Percentiles rank a stretch among this genome's conserved stretches.
phyloP scores from a whole-genome alignment of 2,797 vertebrate genomes.

The Erpetoichthys calabaricus region DNA sequence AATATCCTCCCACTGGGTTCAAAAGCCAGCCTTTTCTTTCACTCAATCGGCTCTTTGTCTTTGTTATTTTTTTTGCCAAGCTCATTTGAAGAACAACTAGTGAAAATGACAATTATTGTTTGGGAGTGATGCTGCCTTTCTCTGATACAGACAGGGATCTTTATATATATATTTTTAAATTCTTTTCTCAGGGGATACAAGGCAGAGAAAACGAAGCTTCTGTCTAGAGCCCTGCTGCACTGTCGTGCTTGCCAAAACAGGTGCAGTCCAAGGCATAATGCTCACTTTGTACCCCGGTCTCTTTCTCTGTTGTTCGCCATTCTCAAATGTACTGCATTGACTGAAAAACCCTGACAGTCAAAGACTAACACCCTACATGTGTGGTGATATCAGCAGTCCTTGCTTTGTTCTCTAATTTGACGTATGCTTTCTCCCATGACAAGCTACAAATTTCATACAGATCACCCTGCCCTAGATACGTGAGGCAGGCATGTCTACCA shows the following conservation, averaged over 20 bases:
- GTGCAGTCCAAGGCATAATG: slow-evolving; percentile 51
- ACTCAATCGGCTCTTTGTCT: slow-evolving; percentile 25
- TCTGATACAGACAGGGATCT: too few relatives aligned
- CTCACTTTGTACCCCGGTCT: slow-evolving; percentile 46
- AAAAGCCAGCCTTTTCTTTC: slow-evolving; percentile 19
- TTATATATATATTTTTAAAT: too few relatives aligned
- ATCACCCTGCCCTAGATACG: too few relatives aligned
- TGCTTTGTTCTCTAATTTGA: slow-evolving; percentile 21
- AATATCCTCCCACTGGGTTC: slow-evolving; percentile 22
- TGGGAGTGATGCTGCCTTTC: slow-evolving; percentile 46
- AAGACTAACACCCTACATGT: slow-evolving; percentile 23
- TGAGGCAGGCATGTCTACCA: too few relatives aligned
- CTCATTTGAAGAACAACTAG: slow-evolving; percentile 26
- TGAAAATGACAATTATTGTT: slow-evolving; percentile 34
- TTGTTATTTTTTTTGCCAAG: slow-evolving; percentile 12
- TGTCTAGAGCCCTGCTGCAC: slow-evolving; percentile 15
- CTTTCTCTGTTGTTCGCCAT: slow-evolving; percentile 14
- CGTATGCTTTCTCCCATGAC: slow-evolving; percentile 22
- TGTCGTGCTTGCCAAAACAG: slow-evolving; percentile 37
- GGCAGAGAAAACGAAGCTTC: too few relatives aligned
- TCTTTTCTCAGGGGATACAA: too few relatives aligned
- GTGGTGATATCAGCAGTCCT: slow-evolving; percentile 33
- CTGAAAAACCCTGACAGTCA: slow-evolving; percentile 20
- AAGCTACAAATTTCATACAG: too few relatives aligned
- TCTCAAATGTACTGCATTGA: slow-evolving; percentile 32